A percentile compares a stretch with the other conserved stretches of the same genome.
These are phyloP conservation scores for Apostichopus leukothele DNA, from an alignment of 53 echinoderm and acorn worm species.

Conservation along the genomic window DNA sequence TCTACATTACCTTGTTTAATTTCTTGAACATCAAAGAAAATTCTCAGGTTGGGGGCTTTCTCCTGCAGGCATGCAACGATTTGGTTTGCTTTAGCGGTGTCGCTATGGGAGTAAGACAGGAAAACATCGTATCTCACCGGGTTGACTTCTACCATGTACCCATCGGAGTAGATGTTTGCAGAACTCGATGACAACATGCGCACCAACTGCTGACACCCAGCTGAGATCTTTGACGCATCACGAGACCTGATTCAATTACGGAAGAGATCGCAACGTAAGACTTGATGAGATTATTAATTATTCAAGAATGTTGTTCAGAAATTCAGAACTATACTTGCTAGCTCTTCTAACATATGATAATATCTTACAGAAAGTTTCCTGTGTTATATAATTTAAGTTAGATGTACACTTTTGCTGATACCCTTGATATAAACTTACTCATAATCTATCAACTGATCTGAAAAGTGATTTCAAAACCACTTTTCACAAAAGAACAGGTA, in stretches of 20 bases:
- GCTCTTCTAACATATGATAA: too few species aligned
- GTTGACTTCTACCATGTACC: slow-evolving; percentile 14
- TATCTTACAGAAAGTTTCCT: too few species aligned
- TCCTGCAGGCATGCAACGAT: slow-evolving; percentile 53
- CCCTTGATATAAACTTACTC: neutral
- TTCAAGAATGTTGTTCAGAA: too few species aligned
- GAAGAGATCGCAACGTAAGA: neutral
- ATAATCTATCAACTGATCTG: too few species aligned
- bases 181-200: neutral
- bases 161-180: slow-evolving; percentile 19
- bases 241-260: neutral
- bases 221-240: neutral
- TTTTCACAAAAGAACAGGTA: too few species aligned
- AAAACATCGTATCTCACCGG: slow-evolving; percentile 85
- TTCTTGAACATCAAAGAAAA: slow-evolving; percentile 92
- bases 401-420: too few species aligned
- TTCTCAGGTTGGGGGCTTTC: slow-evolving; percentile 64
- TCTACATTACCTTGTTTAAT: slow-evolving; percentile 73
- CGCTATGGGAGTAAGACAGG: slow-evolving; percentile 78
- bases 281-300: neutral
- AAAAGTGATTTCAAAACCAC: too few species aligned
- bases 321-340: too few species aligned
- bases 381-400: too few species aligned
- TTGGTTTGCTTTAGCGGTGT: slow-evolving; percentile 64
- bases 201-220: neutral